Evolutionary conservation across 1,140 invertebrate species (phyloP).

Genomic region (Chlorops oryzae): DNA sequence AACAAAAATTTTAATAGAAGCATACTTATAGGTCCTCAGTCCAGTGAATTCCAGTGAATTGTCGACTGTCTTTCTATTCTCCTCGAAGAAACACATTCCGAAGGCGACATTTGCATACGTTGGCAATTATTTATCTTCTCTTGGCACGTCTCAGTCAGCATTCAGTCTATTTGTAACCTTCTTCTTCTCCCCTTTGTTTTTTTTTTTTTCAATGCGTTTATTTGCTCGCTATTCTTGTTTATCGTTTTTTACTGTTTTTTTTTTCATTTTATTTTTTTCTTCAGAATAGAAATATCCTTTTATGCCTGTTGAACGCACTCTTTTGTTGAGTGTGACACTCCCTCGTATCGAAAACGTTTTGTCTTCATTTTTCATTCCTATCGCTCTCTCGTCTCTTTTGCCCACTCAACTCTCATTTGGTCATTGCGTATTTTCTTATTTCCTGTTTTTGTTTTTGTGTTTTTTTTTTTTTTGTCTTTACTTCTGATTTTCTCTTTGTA

Average conservation of each 20-base stretch:
- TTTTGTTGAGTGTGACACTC: too few species aligned
- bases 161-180: too few species aligned
- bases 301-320: too few species aligned
- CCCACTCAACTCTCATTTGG: not conserved
- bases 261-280: not conserved
- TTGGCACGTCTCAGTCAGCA: not conserved
- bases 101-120: conserved; percentile 4
- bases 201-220: conserved; percentile 4
- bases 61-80: too few species aligned
- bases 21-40: too few species aligned
- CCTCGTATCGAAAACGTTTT: too few species aligned
- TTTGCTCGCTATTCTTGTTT: not conserved
- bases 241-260: not conserved
- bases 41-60: too few species aligned
- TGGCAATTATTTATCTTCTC: conserved; percentile 3
- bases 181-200: not conserved
- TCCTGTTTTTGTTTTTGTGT: not conserved
- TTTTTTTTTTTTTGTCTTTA: not conserved
- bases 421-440: not conserved
- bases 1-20: too few species aligned
- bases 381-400: too few species aligned
- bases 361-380: too few species aligned
- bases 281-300: too few species aligned
- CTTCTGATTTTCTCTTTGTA: not conserved
- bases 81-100: too few species aligned